A percentile compares a stretch with the other conserved stretches of the same genome.
These are phyloP conservation scores for Amyelois transitella DNA, from an alignment of 1,140 invertebrate species.

Conservation along the genomic window DNA sequence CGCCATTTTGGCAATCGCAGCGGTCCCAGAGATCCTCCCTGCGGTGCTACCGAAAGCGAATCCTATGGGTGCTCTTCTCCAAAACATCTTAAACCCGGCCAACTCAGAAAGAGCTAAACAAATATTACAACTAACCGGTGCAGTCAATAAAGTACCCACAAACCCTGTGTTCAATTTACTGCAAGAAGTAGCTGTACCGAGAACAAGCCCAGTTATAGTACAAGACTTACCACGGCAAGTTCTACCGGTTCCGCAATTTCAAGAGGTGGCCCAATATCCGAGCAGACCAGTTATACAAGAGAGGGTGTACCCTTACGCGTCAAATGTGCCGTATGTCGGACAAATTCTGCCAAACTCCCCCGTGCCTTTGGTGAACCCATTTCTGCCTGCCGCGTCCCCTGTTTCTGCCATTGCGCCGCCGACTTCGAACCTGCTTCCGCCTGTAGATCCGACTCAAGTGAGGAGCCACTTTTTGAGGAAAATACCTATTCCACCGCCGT, in stretches of 20 bases:
- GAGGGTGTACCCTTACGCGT: constrained; percentile 6
- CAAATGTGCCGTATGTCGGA: neutral
- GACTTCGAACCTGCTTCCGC: constrained; percentile 24
- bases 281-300: constrained; percentile 9
- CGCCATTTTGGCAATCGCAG: neutral
- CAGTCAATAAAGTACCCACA: neutral
- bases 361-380: constrained; percentile 26
- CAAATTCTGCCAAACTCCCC: too few species aligned
- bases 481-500: constrained; percentile 43
- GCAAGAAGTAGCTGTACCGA: neutral
- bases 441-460: constrained; percentile 20
- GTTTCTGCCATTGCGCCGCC: constrained; percentile 30
- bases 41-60: constrained; percentile 14
- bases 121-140: constrained; percentile 9
- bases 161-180: neutral
- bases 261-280: neutral
- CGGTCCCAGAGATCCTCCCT: constrained; percentile 2
- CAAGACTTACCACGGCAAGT: neutral
- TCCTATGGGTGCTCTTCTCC: constrained; percentile 17
- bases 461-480: constrained; percentile 39
- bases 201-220: neutral
- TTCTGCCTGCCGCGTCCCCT: constrained; percentile 40
- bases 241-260: neutral
- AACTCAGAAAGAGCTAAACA: constrained; percentile 19
- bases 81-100: constrained; percentile 21